Evolutionary conservation across 1,140 invertebrate species (phyloP).

Genomic region (Tenebrio molitor): DNA sequence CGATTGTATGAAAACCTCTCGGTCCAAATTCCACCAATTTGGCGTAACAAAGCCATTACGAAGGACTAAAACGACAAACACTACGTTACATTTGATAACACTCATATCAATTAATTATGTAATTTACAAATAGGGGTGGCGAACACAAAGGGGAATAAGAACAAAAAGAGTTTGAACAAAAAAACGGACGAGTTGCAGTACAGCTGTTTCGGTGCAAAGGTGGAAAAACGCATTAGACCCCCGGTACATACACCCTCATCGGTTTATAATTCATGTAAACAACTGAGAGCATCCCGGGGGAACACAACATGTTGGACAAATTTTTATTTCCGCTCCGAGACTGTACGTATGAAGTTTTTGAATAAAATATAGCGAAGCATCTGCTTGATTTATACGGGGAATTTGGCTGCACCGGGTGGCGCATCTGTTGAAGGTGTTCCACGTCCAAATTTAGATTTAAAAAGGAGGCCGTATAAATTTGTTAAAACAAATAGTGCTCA

Average conservation of each 20-base stretch:
- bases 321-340: constrained; percentile 22
- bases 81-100: constrained; percentile 32
- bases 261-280: constrained; percentile 35
- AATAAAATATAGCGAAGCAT: constrained; percentile 20
- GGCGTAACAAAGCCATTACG: constrained; percentile 21
- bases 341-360: not conserved
- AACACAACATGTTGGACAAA: constrained; percentile 4
- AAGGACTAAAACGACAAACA: constrained; percentile 24
- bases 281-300: constrained; percentile 1
- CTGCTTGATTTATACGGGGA: not conserved
- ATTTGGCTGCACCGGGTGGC: not conserved
- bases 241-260: not conserved
- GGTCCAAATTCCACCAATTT: constrained; percentile 21
- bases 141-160: too few relatives aligned
- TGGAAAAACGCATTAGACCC: constrained; percentile 12
- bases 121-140: constrained; percentile 9
- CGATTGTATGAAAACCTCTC: constrained; percentile 19
- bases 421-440: not conserved
- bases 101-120: constrained; percentile 26
- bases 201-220: too few relatives aligned
- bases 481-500: too few relatives aligned
- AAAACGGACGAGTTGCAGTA: too few relatives aligned
- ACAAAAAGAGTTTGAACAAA: too few relatives aligned
- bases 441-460: too few relatives aligned
- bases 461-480: too few relatives aligned